A percentile compares a stretch with the other conserved stretches of the same genome.
Conservation (phyloP, 2,113 vertebrate genomes). For the Marmota flaviventris region DNA sequence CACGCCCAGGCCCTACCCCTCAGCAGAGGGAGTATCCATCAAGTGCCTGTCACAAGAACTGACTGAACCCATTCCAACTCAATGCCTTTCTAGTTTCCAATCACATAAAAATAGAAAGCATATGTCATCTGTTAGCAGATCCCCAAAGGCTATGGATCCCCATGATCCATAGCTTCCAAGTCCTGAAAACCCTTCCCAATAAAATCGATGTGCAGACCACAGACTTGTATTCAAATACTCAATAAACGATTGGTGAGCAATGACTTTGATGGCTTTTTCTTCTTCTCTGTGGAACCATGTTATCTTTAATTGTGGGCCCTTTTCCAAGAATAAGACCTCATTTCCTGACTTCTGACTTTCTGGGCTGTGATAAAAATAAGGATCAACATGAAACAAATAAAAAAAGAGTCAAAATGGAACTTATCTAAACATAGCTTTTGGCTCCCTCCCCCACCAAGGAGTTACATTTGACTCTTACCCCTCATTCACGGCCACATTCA, state of each 20-base stretch:
- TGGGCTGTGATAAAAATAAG: neutral
- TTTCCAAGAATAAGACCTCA: conserved; percentile 27
- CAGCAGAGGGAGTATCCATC: neutral
- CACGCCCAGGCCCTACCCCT: neutral
- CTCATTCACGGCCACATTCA: neutral
- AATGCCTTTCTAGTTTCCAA: conserved; percentile 1
- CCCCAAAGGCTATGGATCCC: neutral
- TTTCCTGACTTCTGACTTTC: conserved; percentile 34
- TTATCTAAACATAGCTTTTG: conserved; percentile 19
- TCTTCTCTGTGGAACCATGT: neutral
- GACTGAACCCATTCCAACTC: neutral
- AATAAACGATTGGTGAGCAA: conserved; percentile 82
- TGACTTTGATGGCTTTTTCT: conserved; percentile 31
- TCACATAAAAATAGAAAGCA: neutral
- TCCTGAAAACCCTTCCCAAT: conserved; percentile 23
- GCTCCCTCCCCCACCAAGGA: neutral
- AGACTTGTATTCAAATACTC: conserved; percentile 59
- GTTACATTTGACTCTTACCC: neutral
- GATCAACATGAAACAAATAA: conserved; percentile 43
- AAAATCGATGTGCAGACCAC: neutral
- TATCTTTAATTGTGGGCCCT: neutral
- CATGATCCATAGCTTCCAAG: neutral
- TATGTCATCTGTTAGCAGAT: neutral
- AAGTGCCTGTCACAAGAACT: neutral
- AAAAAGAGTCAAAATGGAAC: neutral